Evolutionary conservation across 2,888 invertebrate species (phyloP), one percentile per base, ranked within the genome.

Genomic region (Drosophila sordidula): DNA sequence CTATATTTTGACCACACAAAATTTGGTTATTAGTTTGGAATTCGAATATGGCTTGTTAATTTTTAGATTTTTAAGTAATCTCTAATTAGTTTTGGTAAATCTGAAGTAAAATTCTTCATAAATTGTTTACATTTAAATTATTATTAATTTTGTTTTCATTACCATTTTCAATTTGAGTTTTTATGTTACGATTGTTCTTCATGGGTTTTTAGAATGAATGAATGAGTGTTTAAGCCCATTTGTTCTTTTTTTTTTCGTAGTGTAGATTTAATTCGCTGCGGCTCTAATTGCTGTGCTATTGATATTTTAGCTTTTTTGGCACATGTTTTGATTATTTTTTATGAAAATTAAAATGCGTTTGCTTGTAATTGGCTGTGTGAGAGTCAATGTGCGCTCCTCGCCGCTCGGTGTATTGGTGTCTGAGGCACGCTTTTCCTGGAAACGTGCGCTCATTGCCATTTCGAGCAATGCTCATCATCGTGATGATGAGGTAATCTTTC

Each of bases 291-390:
- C 16, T 36, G 39, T 47, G 52, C 34, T 57, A 6, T 44, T 34
- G 6, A 41, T 44, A 12, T 51, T 25, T 39, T 25, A 32, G 39
- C 4, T 34, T 47, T 61, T 74, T 57, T 72, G 87, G 84, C 83
- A 83, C 87, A 83, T 89, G 83, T 84, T 89, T 87, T 87, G 80
- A 83, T 88, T 87, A 84, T 87, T 87, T 88, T 78, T 80, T 73
- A 83, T 86, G 80, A 75, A 84, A 84, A 88, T 88, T 88, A 86
- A 88, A 88, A 83, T 84, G 80, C 89, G 89, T 84, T 88, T 87
- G 78, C 89, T 75, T 83, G 84, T 88, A 88, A 88, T 84, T 82
- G 72, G 32, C 57, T 56, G 50, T 55, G 29, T 4, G 41, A 12
- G 50, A 56, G 55, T 54, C 54, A 42, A 54, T 62, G 26, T 67